phyloP scores from a whole-genome alignment of 2,888 invertebrate genomes.

The Chrysolina oricalcia region DNA sequence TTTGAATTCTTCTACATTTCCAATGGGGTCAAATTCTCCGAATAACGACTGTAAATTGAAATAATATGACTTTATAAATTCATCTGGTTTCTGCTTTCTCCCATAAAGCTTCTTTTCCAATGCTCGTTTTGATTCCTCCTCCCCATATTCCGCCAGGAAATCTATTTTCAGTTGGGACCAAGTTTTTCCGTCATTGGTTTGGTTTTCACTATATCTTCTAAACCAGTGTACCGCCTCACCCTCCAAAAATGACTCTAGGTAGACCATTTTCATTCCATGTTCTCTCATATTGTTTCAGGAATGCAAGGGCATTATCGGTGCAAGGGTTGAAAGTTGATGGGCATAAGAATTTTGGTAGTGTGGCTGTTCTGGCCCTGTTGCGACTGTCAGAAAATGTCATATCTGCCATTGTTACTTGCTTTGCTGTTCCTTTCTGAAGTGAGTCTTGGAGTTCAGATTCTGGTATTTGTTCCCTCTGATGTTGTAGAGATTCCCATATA shows the following conservation, averaged over 20 bases:
- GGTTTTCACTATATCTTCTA: background rate
- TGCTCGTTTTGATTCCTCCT: too few relatives aligned
- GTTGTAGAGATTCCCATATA: background rate
- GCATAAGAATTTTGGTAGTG: background rate
- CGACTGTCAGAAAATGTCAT: background rate
- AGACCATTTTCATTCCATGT: slow-evolving; percentile 33
- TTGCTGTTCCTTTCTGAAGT: background rate
- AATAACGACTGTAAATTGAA: too few relatives aligned
- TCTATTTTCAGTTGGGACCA: slow-evolving; percentile 27
- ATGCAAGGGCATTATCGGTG: slow-evolving; percentile 6
- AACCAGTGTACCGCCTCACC: slow-evolving; percentile 34
- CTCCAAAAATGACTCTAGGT: slow-evolving; percentile 34
- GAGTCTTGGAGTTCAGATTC: background rate
- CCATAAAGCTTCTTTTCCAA: too few relatives aligned
- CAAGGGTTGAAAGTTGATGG: background rate
- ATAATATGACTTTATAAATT: too few relatives aligned
- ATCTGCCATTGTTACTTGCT: background rate
- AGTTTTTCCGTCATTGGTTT: slow-evolving; percentile 17
- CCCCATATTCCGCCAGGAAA: too few relatives aligned
- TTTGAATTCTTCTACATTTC: slow-evolving; percentile 31
- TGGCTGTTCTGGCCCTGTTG: background rate
- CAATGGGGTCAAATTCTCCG: background rate
- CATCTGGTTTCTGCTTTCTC: too few relatives aligned
- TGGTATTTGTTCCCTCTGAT: background rate
- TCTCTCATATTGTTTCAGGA: slow-evolving; percentile 31